These are phyloP conservation scores for Metaphire vulgaris DNA, from an alignment of 1,140 invertebrate species.

Conservation along the genomic window DNA sequence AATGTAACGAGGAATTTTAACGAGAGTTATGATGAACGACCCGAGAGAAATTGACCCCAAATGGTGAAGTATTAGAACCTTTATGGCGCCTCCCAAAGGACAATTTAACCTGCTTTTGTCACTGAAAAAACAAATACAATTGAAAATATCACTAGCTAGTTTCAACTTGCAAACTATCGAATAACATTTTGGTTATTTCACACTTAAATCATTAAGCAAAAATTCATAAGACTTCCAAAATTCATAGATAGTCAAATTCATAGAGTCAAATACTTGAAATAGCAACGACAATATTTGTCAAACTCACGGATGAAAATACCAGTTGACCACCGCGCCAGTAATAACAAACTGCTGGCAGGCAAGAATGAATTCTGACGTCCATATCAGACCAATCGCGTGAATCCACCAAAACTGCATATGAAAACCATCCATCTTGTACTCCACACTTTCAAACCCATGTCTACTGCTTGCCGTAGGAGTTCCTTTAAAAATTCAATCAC, in stretches of 20 bases:
- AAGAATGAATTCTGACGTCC: slow-evolving; percentile 83
- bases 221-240: no score
- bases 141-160: no score
- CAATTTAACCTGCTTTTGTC: slow-evolving; percentile 60
- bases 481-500: no score
- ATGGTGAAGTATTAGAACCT: slow-evolving; percentile 74
- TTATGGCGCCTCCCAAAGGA: slow-evolving; percentile 56
- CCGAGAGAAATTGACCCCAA: slow-evolving; percentile 84
- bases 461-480: not conserved
- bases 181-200: no score
- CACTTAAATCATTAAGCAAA: no score
- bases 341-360: slow-evolving; percentile 85
- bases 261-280: no score
- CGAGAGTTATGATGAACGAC: slow-evolving; percentile 79
- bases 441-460: not conserved
- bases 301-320: slow-evolving; percentile 65
- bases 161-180: no score
- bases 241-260: no score
- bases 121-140: slow-evolving; percentile 53
- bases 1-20: slow-evolving; percentile 81
- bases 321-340: slow-evolving; percentile 75
- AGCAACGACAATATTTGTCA: no score
- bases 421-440: slow-evolving; percentile 50
- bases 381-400: slow-evolving; percentile 77
- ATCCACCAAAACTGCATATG: slow-evolving; percentile 77